These are phyloP conservation scores for Dynastes tityus DNA, from an alignment of 2,888 invertebrate genomes.

Conservation along the genomic window DNA sequence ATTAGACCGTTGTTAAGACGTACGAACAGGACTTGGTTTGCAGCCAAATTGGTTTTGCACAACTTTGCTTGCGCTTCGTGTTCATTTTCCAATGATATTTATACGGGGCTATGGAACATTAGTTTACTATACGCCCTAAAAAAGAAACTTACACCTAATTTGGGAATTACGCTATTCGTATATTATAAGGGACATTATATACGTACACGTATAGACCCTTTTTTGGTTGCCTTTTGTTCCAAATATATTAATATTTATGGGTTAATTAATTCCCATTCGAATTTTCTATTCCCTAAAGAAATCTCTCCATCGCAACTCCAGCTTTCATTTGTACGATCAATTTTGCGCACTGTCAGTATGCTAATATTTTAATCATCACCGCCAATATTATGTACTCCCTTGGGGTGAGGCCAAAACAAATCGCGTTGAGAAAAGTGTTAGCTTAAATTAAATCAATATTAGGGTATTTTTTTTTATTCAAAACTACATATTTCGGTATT, in stretches of 20 bases:
- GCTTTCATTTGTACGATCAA: neutral
- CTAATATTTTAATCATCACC: slow-evolving; percentile 15
- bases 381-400: neutral
- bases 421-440: neutral
- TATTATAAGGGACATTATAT: too few relatives aligned
- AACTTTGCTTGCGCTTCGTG: neutral
- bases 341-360: neutral
- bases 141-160: too few relatives aligned
- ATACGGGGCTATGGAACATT: neutral
- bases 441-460: neutral
- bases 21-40: neutral
- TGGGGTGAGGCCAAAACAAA: neutral
- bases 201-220: too few relatives aligned
- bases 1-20: slow-evolving; percentile 17
- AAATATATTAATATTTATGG: neutral
- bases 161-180: too few relatives aligned
- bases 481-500: too few relatives aligned
- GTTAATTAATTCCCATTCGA: neutral
- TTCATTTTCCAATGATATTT: neutral
- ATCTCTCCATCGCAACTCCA: neutral
- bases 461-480: too few relatives aligned
- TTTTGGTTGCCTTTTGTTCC: too few relatives aligned
- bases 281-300: neutral
- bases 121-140: neutral
- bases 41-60: slow-evolving; percentile 27